Evolutionary conservation across 1,140 invertebrate species (phyloP), one percentile per base, ranked within the genome.

Genomic region (Aradophagus sp.): DNA sequence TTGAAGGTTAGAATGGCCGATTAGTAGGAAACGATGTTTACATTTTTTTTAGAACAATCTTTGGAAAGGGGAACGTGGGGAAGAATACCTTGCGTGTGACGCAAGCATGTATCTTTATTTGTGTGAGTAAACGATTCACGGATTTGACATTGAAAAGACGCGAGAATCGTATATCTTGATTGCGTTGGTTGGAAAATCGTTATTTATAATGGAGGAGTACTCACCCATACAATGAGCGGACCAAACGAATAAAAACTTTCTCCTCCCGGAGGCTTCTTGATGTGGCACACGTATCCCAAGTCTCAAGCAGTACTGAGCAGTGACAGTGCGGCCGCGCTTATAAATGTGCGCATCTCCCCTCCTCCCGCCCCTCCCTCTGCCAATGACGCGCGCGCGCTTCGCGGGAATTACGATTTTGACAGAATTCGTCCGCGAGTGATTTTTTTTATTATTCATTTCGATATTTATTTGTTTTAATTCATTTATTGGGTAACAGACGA

Each of bases 161-260:
- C n/a, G n/a, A n/a, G n/a, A n/a, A n/a, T n/a, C n/a, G n/a, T n/a
- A n/a, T n/a, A n/a, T n/a, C n/a, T n/a, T n/a, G n/a, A n/a, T n/a
- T n/a, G n/a, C n/a, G n/a, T n/a, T n/a, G n/a, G n/a, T n/a, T n/a
- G n/a, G n/a, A n/a, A n/a, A n/a, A n/a, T n/a, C n/a, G n/a, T n/a
- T n/a, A n/a, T n/a, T n/a, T n/a, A n/a, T n/a, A n/a, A n/a, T n/a
- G n/a, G n/a, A n/a, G n/a, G n/a, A n/a, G n/a, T 62, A 76, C 84
- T 84, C 71, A 85, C 84, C 84, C 84, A 86, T 86, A 85, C 84
- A 86, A 85, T 73, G 84, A 85, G 82, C 83, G 75, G 82, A 85
- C 82, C 80, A 81, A 86, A 81, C 84, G 85, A 84, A 85, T 74
- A 81, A 81, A 85, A 86, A 85, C 84, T 77, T 80, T 80, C 80